Evolutionary conservation across 2,888 invertebrate species (phyloP).

Genomic region (Ischnus inquisitorius): DNA sequence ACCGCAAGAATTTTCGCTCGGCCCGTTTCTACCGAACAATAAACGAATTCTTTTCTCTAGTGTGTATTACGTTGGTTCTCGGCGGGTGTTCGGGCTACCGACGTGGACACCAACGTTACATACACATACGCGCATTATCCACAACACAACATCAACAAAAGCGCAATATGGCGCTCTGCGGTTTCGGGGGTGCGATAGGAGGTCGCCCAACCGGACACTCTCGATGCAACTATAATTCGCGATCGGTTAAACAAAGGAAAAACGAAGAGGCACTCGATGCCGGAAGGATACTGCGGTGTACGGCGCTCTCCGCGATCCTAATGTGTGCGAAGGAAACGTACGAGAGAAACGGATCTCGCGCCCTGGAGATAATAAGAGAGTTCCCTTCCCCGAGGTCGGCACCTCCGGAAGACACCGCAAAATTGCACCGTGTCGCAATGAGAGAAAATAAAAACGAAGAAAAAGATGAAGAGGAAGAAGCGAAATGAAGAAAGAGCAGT

Average conservation of each 20-base stretch:
- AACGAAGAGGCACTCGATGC: conserved; percentile 40
- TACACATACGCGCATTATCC: conserved; percentile 19
- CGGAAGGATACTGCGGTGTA: conserved; percentile 68
- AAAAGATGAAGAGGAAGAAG: conserved; percentile 17
- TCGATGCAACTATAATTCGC: not conserved
- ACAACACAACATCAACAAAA: conserved; percentile 73
- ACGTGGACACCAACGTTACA: conserved; percentile 73
- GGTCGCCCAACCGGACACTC: conserved; percentile 55
- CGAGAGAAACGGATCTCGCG: conserved; percentile 51
- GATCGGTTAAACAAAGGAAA: conserved; percentile 32
- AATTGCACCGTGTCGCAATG: conserved; percentile 47
- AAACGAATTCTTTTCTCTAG: conserved; percentile 27
- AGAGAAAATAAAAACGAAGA: conserved; percentile 19
- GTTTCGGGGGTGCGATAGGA: conserved; percentile 79
- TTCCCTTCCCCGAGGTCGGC: not conserved
- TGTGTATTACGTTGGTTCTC: not conserved
- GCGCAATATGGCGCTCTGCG: conserved; percentile 81
- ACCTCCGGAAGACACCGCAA: conserved; percentile 67
- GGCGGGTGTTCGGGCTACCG: conserved; percentile 12
- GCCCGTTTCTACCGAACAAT: conserved; percentile 18
- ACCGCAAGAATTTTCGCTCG: conserved; percentile 19
- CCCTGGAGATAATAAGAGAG: conserved; percentile 51
- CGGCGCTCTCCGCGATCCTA: conserved; percentile 29
- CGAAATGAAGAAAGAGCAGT: conserved; percentile 18
- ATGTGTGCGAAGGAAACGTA: not conserved